Evolutionary conservation across 2,797 vertebrate genomes (phyloP), one percentile per base, ranked within the genome.

Genomic region (Thripadectes ignobilis): DNA sequence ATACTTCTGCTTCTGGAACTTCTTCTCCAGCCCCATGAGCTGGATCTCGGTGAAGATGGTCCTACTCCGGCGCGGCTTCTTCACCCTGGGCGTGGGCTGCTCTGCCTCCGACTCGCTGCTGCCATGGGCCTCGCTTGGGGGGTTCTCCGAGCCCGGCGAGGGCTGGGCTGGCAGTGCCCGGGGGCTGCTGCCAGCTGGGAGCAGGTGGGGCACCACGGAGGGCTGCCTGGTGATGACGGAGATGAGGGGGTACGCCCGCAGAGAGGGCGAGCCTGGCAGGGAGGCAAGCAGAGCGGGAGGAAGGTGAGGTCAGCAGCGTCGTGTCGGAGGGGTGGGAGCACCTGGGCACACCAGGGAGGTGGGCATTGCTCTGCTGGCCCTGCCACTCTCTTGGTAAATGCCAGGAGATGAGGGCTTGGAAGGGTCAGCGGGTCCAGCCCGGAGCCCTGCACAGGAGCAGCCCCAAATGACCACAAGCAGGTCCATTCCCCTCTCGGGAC

Each of bases 1-100:
- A 95, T 99, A 99, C 97, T 99, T 99, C 98, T 99, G 99, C 97
- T 99, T 99, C 98, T 99, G 99, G 97, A 99, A 99, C 94, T 99
- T 99, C 97, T 99, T 99, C 98, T 99, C 99, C 94, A 99, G 97
- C 76, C 99, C 99, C 99, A 99, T 99, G 76, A 99, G 98, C 98
- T 99, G 99, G 89, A 99, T 98, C 97, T 99, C 99, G 0, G 99
- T 99, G 98, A 99, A 99, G 97, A 99, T 99, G 97, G 99, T 99
- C 69, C 99, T 98, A 43, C 99, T 99, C 52, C 99, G 98, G 1
- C 99, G 99, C 0, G 99, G 99, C 94, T 99, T 99, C 97, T 99
- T 99, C 22, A 98, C 98, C 29, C 98, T 98, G 1, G 98, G 97
- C 0, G 96, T 72, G 55, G 98, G 96, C 96, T 98, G 99, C 96